Conservation (phyloP, 2,888 invertebrate genomes). For the Sympetrum striolatum region DNA sequence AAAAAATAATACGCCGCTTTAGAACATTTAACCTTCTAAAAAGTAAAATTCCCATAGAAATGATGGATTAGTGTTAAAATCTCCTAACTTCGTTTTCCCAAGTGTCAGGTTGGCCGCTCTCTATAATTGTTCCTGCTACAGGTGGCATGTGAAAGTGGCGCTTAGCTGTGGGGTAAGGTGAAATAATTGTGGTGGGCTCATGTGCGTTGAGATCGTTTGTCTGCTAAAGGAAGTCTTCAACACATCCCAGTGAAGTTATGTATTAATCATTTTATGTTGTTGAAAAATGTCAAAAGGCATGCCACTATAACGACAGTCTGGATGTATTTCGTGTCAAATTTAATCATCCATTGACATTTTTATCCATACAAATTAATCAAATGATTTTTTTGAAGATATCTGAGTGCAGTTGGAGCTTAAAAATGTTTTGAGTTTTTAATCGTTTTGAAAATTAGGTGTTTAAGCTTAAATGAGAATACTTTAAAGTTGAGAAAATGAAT, state of each 20-base stretch:
- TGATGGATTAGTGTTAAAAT: neutral
- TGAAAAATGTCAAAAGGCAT: neutral
- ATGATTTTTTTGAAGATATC: neutral
- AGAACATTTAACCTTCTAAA: neutral
- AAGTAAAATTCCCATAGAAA: neutral
- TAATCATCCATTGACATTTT: neutral
- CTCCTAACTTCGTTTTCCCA: neutral
- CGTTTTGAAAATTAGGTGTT: no score
- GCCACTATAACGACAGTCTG: neutral
- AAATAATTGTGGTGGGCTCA: neutral
- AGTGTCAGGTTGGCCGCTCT: neutral
- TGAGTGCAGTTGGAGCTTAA: no score
- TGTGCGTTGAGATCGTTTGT: neutral
- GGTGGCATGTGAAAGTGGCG: neutral
- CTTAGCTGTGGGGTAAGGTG: neutral
- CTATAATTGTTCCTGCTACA: neutral
- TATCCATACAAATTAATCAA: neutral
- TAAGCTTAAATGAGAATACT: no score
- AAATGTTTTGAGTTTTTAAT: no score
- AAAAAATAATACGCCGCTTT: neutral
- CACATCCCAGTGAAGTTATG: neutral
- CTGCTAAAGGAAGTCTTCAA: neutral
- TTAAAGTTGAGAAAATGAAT: no score
- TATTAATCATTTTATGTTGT: neutral
- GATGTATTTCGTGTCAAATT: neutral